Evolutionary conservation across 2,888 invertebrate species (phyloP).

Genomic region (Adineta ricciae): DNA sequence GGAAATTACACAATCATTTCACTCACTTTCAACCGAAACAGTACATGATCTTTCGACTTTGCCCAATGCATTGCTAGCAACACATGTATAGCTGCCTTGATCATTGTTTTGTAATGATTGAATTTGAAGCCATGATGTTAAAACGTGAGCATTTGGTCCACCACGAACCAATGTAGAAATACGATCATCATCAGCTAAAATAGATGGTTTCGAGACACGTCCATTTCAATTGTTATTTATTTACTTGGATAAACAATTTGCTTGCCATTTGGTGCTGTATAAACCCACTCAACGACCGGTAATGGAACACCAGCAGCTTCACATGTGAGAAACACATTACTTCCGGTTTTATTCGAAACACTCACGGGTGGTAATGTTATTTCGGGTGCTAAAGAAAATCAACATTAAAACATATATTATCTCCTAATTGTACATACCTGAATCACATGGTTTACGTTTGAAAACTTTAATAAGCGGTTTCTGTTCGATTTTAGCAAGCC

Average conservation of each 20-base stretch:
- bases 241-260: constrained; percentile 12
- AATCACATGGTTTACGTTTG: constrained; percentile 20
- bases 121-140: constrained; percentile 20
- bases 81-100: constrained; percentile 12
- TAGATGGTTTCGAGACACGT: neutral
- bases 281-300: constrained; percentile 16
- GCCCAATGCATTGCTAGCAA: neutral
- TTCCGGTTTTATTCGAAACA: neutral
- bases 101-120: neutral
- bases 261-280: neutral
- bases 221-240: neutral
- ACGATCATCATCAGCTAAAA: constrained; percentile 14
- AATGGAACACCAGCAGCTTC: constrained; percentile 20
- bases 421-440: neutral
- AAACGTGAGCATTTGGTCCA: constrained; percentile 16
- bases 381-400: neutral
- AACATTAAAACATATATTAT: neutral
- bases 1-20: neutral
- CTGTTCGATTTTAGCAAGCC: constrained; percentile 8
- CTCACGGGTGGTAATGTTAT: neutral
- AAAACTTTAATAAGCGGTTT: neutral
- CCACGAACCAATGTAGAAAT: constrained; percentile 16
- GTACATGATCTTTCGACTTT: neutral
- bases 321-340: constrained; percentile 17
- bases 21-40: neutral